Base-by-base conservation (phyloP, 1,140 invertebrate genomes). In the Gryon sp. region DNA sequence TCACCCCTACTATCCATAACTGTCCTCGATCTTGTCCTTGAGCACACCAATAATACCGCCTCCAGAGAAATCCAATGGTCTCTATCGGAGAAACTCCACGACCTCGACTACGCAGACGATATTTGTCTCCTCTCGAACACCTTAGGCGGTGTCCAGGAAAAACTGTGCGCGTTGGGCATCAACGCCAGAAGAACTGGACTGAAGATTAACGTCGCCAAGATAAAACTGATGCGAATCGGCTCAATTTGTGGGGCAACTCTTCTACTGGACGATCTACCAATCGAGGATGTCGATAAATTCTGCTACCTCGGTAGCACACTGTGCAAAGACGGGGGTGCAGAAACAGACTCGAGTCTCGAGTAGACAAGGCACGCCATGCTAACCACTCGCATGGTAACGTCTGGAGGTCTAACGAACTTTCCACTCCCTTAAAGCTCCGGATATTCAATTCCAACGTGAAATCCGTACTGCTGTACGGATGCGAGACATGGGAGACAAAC, bases 251-350 rank as follows among this genome's bases (percentile, higher is more conserved):
- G 19, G 4, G 15, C 36, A 28, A 14, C 0, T 0, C 53, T 59
- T 8, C n/a, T 32, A 4, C 18, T 59, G 6, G 18, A 32, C 40
- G 40, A 7, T 4, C n/a, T 0, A 1, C n/a, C 6, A 8, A 22
- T 59, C 16, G 40, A 43, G 12, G 38, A 59, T 30, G 53, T 41
- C 15, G 6, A 41, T 15, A 19, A 43, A 30, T 57, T 57, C 36
- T 30, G 53, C 36, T 57, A 41, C 15, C 36, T 57, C n/a, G 53
- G 53, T n/a, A 57, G 30, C n/a, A 24, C n/a, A n/a, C 1, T 41
- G 3, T 18, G 16, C 16, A 18, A 41, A 18, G 7, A 41, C 15
- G 16, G 14, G 16, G 38, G 38, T 0, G 7, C 38, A 6, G 15
- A 41, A 18, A n/a, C 14, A 1, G 38, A 41, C 8, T 14, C 19